These are phyloP conservation scores for Suricata suricatta DNA, from an alignment of 2,113 vertebrate species.

Conservation along the genomic window DNA sequence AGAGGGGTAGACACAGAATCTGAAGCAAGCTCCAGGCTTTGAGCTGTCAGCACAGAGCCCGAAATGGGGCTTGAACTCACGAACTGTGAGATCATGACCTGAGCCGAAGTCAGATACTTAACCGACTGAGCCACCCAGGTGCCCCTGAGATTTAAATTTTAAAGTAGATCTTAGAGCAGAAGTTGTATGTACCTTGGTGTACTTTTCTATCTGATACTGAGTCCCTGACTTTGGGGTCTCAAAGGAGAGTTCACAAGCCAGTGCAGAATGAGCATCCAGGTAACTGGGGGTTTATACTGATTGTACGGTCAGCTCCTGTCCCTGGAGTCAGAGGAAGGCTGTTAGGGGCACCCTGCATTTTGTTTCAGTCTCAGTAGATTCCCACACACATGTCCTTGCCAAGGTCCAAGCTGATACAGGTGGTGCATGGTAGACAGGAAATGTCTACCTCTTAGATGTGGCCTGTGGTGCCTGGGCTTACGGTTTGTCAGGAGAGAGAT, in stretches of 20 bases:
- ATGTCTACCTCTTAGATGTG: background rate
- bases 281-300: background rate
- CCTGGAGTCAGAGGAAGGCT: background rate
- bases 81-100: no score
- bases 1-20: no score
- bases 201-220: background rate
- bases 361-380: background rate
- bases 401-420: background rate
- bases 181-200: background rate
- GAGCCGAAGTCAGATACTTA: no score
- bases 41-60: no score
- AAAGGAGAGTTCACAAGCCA: background rate
- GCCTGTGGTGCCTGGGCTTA: no score
- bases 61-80: no score
- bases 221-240: background rate
- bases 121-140: no score
- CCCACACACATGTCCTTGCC: background rate
- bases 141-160: background rate
- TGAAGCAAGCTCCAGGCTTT: no score
- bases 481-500: background rate
- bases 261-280: background rate
- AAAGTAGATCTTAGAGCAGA: background rate
- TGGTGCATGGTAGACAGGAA: background rate
- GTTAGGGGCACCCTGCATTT: background rate
- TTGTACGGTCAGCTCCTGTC: background rate